These are phyloP conservation scores for Melangyna quadrimaculata DNA, from an alignment of 2,888 invertebrate genomes.

Conservation along the genomic window DNA sequence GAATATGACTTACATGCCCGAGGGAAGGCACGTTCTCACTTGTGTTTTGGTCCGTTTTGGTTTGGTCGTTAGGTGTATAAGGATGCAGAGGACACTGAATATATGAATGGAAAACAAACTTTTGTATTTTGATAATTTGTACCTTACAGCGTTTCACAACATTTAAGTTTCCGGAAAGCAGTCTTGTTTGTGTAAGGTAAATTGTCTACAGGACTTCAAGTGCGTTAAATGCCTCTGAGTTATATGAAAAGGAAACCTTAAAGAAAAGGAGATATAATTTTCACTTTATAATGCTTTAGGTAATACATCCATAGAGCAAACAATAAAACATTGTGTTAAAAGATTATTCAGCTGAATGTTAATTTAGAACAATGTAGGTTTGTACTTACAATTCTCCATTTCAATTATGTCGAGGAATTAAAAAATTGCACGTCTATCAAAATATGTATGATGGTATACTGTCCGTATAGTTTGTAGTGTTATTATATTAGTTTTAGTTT, in stretches of 20 bases:
- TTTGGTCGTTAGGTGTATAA: constrained; percentile 11
- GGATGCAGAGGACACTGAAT: constrained; percentile 41
- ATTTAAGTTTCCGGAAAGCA: constrained; percentile 52
- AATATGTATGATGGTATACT: background rate
- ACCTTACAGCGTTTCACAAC: constrained; percentile 35
- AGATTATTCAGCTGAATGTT: background rate
- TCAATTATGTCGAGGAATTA: background rate
- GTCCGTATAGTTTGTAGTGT: background rate
- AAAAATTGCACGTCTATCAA: background rate
- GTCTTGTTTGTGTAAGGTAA: constrained; percentile 46
- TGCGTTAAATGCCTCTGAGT: constrained; percentile 17
- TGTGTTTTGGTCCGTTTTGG: constrained; percentile 17
- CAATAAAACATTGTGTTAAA: background rate
- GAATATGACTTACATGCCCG: constrained; percentile 47
- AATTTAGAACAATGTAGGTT: background rate
- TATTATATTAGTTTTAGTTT: too few species aligned
- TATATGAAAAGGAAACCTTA: background rate
- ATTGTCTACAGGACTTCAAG: constrained; percentile 36
- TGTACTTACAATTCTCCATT: background rate
- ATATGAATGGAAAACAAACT: constrained; percentile 32
- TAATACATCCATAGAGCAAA: background rate
- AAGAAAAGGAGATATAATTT: constrained; percentile 21
- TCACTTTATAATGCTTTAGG: background rate
- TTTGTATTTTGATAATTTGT: constrained; percentile 69
- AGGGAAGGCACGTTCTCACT: constrained; percentile 59